Evolutionary conservation across 2,797 vertebrate species (phyloP).

Genomic region (Rhynchotus rufescens): DNA sequence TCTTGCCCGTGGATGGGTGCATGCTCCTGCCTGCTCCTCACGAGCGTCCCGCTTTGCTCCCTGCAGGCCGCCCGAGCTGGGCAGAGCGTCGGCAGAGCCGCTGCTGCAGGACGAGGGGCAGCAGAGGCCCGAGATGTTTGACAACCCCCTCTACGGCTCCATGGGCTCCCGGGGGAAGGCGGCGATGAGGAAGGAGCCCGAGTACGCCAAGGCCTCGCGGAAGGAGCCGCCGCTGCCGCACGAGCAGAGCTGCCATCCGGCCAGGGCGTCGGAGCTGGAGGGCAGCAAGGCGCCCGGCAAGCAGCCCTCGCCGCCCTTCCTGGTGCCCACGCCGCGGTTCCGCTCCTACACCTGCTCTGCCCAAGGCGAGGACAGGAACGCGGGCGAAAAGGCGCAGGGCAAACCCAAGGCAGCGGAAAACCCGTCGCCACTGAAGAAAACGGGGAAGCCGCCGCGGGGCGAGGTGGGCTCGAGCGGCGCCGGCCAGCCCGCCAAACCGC

Average conservation of each 20-base stretch:
- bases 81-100: slow-evolving; percentile 50
- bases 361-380: slow-evolving; percentile 53
- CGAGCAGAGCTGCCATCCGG: slow-evolving; percentile 74
- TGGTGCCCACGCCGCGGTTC: slow-evolving; percentile 83
- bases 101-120: slow-evolving; percentile 76
- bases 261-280: slow-evolving; percentile 82
- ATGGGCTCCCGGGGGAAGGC: slow-evolving; percentile 76
- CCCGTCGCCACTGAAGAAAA: slow-evolving; percentile 81
- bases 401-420: slow-evolving; percentile 72
- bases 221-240: slow-evolving; percentile 80
- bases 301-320: slow-evolving; percentile 75
- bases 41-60: background rate
- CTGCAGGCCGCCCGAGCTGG: slow-evolving; percentile 62
- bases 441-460: slow-evolving; percentile 85
- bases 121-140: slow-evolving; percentile 90
- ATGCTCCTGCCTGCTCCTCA: background rate
- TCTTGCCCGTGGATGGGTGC: too few species aligned
- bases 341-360: slow-evolving; percentile 89
- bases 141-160: slow-evolving; percentile 94
- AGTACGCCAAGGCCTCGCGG: slow-evolving; percentile 63
- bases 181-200: slow-evolving; percentile 82
- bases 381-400: slow-evolving; percentile 78
- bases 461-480: slow-evolving; percentile 75
- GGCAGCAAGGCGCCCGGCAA: slow-evolving; percentile 60
- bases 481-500: slow-evolving; percentile 80